A percentile compares a stretch with the other conserved stretches of the same genome.
phyloP scores from a whole-genome alignment of 2,888 invertebrate species.

The Urechis unicinctus region DNA sequence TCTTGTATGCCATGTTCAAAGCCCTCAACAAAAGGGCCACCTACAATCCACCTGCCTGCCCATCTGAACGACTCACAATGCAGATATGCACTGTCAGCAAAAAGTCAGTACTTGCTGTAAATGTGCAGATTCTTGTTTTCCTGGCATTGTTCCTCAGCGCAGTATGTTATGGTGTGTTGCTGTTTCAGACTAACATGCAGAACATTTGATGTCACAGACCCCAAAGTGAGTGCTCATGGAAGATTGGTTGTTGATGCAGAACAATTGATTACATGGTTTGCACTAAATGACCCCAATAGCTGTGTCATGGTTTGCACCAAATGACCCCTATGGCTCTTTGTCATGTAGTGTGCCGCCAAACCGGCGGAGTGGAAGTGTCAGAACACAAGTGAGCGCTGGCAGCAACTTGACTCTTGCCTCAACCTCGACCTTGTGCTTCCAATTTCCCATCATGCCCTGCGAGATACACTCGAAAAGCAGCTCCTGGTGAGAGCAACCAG shows the following conservation, averaged over 20 bases:
- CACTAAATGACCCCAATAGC: not conserved
- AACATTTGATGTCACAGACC: conserved; percentile 58
- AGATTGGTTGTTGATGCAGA: not conserved
- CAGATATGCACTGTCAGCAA: conserved; percentile 54
- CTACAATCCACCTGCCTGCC: conserved; percentile 4
- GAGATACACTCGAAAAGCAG: conserved; percentile 61
- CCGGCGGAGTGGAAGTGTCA: conserved; percentile 74
- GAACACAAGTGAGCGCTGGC: conserved; percentile 67
- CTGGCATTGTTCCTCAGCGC: too few relatives aligned
- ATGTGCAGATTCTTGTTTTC: too few relatives aligned
- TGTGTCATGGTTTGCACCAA: too few relatives aligned
- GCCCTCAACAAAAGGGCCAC: conserved; percentile 22
- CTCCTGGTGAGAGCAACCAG: conserved; percentile 62
- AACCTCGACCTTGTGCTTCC: conserved; percentile 72
- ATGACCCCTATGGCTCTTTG: not conserved
- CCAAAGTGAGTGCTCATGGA: conserved; percentile 30
- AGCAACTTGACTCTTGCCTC: conserved; percentile 68
- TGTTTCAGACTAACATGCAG: conserved; percentile 60
- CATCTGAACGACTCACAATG: conserved; percentile 62
- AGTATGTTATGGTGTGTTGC: too few relatives aligned
- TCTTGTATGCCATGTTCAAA: conserved; percentile 38
- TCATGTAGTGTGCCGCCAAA: conserved; percentile 53
- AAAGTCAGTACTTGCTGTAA: conserved; percentile 53
- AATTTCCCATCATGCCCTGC: conserved; percentile 58
- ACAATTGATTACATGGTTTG: not conserved